These are phyloP conservation scores for Pocillopora damicornis DNA, from an alignment of 64 coral and sea anemone genomes.

Conservation along the genomic window DNA sequence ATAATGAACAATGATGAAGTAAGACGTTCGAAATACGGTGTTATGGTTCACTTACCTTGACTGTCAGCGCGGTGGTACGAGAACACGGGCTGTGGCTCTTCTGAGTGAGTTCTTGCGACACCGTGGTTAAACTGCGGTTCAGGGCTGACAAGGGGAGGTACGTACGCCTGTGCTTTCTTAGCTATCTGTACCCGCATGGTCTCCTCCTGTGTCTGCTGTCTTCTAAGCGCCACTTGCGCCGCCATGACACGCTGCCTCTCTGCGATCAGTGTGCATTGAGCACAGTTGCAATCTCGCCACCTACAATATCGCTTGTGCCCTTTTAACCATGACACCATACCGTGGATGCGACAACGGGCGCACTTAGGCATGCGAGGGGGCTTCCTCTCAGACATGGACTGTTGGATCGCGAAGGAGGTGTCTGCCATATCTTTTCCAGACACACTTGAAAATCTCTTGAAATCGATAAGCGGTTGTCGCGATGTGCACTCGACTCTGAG, in stretches of 20 bases:
- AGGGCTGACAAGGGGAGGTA: background rate
- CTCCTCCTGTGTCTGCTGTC: slow-evolving; percentile 87
- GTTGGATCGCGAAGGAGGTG: slow-evolving; percentile 19
- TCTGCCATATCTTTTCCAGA: slow-evolving; percentile 24
- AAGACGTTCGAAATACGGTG: background rate
- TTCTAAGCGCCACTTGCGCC: slow-evolving; percentile 87
- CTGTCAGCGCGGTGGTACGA: background rate
- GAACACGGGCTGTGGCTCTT: background rate
- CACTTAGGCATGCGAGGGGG: slow-evolving; percentile 78
- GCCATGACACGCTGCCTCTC: slow-evolving; percentile 98
- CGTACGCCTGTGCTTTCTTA: background rate
- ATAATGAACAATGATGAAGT: background rate
- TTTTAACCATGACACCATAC: slow-evolving; percentile 82
- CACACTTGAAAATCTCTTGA: slow-evolving; percentile 26
- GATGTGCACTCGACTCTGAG: background rate
- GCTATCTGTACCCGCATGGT: slow-evolving; percentile 32
- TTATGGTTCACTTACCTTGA: background rate
- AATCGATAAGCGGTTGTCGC: background rate
- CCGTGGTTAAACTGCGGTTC: slow-evolving; percentile 5
- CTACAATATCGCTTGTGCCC: slow-evolving; percentile 94
- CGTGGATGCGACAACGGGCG: slow-evolving; percentile 89
- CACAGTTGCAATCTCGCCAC: slow-evolving; percentile 94
- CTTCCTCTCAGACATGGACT: slow-evolving; percentile 36
- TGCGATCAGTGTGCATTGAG: slow-evolving; percentile 91
- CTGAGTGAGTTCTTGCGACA: slow-evolving; percentile 1